These are phyloP conservation scores for Dendrocincla tyrannina DNA, from an alignment of 2,797 vertebrate species.

Conservation along the genomic window DNA sequence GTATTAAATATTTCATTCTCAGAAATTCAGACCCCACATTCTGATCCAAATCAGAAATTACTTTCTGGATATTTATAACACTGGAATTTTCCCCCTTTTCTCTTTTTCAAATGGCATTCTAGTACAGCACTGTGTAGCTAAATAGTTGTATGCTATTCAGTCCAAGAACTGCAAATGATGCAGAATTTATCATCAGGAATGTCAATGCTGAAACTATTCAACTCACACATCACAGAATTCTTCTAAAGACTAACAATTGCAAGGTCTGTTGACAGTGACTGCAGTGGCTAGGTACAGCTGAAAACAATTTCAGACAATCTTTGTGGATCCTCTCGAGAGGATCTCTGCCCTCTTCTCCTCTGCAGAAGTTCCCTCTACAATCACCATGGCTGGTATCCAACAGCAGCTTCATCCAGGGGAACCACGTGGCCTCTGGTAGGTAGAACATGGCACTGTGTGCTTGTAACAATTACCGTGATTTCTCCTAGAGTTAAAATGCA, in stretches of 20 bases:
- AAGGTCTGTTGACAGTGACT: background rate
- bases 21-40: background rate
- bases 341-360: background rate
- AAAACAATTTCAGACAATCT: background rate
- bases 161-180: background rate
- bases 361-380: background rate
- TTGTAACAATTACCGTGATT: rapidly evolving
- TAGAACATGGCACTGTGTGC: background rate
- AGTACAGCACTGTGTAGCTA: background rate
- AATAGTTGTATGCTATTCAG: background rate
- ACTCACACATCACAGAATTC: background rate
- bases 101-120: background rate
- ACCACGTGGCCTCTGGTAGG: rapidly evolving
- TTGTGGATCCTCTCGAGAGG: background rate
- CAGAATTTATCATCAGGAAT: rapidly evolving
- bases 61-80: background rate
- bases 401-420: background rate
- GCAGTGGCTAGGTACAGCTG: background rate
- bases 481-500: background rate
- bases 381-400: background rate
- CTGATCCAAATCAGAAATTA: background rate
- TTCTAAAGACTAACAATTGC: background rate
- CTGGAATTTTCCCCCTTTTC: rapidly evolving
- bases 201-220: background rate
- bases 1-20: background rate